Conservation (phyloP, 2,888 invertebrate species). For the Acheta domesticus region DNA sequence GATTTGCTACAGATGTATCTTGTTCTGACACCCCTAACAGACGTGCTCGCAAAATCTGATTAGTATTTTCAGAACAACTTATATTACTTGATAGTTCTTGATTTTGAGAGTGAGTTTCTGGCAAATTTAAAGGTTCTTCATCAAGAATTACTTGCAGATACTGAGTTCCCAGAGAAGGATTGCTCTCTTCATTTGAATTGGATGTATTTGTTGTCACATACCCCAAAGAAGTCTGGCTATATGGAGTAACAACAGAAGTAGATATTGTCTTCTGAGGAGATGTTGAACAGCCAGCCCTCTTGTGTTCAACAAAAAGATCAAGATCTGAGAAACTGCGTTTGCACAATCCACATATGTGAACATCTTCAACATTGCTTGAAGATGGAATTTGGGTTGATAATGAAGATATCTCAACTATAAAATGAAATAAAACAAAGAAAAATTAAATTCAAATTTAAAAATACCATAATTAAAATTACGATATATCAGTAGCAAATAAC, state of each 20-base stretch:
- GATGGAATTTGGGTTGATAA: background rate
- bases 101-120: background rate
- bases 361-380: slow-evolving; percentile 34
- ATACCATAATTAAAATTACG: no score
- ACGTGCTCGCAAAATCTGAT: slow-evolving; percentile 32
- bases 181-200: background rate
- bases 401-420: slow-evolving; percentile 26
- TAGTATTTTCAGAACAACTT: background rate
- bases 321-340: slow-evolving; percentile 39
- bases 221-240: slow-evolving; percentile 19
- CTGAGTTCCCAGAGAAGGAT: slow-evolving; percentile 23
- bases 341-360: slow-evolving; percentile 41
- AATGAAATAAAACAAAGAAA: slow-evolving; percentile 22
- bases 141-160: slow-evolving; percentile 31
- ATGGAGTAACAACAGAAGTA: background rate
- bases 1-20: background rate
- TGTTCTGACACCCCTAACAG: slow-evolving; percentile 27
- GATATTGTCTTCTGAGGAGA: slow-evolving; percentile 19
- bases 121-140: background rate
- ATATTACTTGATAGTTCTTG: background rate
- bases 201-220: slow-evolving; percentile 24
- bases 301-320: slow-evolving; percentile 39
- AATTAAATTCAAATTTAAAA: background rate
- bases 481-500: background rate
- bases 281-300: slow-evolving; percentile 30